A percentile compares a stretch with the other conserved stretches of the same genome.
Evolutionary conservation across 2,888 invertebrate species (phyloP).

Genomic region (Uloborus plumipes): DNA sequence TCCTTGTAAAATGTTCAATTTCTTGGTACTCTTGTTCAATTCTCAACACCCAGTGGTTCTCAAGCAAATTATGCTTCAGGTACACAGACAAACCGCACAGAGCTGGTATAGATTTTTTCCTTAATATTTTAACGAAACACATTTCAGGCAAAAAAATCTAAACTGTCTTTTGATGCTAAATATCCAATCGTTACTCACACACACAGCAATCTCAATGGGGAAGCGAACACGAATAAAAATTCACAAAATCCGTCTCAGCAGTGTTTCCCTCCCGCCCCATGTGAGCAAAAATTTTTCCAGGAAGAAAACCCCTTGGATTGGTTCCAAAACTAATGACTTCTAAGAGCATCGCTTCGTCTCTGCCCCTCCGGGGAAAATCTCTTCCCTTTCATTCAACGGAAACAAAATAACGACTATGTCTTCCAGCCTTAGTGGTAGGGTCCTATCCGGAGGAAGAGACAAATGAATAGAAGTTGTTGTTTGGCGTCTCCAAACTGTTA

Average conservation of each 20-base stretch:
- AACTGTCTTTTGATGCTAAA: conserved; percentile 33
- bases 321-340: conserved; percentile 60
- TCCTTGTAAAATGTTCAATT: too few relatives aligned
- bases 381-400: conserved; percentile 37
- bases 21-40: too few relatives aligned
- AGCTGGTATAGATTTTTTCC: too few relatives aligned
- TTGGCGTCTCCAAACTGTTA: conserved; percentile 61
- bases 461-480: conserved; percentile 59
- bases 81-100: too few relatives aligned
- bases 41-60: too few relatives aligned
- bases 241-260: conserved; percentile 33
- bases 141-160: conserved; percentile 6
- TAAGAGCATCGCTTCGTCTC: conserved; percentile 43
- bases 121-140: too few relatives aligned
- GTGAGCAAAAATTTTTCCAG: conserved; percentile 25
- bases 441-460: conserved; percentile 58
- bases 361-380: conserved; percentile 15
- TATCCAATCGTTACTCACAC: conserved; percentile 47
- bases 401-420: conserved; percentile 57
- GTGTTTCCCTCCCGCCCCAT: too few relatives aligned
- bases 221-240: conserved; percentile 35
- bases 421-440: conserved; percentile 45
- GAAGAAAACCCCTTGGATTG: conserved; percentile 51
- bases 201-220: background rate
- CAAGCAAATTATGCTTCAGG: too few relatives aligned